Evolutionary conservation across 64 coral and sea anemone genomes (phyloP).

Genomic region (Exaiptasia diaphana): DNA sequence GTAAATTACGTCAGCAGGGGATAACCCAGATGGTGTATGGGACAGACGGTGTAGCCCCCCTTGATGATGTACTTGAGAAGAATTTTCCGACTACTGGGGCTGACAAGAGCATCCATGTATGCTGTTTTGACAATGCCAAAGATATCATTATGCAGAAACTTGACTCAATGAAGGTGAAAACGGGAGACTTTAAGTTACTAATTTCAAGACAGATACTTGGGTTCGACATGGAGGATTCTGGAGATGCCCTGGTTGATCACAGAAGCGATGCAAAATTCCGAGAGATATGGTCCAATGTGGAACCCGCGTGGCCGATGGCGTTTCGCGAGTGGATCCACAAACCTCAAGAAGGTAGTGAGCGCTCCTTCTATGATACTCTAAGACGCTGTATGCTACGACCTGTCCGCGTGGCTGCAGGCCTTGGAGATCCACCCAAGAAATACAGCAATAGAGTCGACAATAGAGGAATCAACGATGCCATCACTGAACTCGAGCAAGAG

Average conservation of each 20-base stretch:
- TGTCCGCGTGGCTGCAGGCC: neutral
- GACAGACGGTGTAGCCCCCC: neutral
- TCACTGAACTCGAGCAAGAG: constrained; percentile 2
- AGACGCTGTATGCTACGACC: neutral
- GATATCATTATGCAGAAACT: neutral
- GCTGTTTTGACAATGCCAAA: constrained; percentile 17
- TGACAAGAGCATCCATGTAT: constrained; percentile 24
- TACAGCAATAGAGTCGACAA: neutral
- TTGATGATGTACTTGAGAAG: constrained; percentile 2
- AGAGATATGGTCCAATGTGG: neutral
- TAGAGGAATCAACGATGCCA: neutral
- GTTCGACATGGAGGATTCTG: neutral
- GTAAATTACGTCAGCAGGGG: neutral
- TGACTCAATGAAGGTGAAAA: neutral
- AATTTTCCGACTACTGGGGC: neutral
- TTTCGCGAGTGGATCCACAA: neutral
- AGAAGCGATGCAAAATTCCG: neutral
- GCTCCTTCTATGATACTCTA: neutral
- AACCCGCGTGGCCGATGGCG: neutral
- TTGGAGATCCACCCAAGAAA: neutral
- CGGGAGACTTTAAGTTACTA: neutral
- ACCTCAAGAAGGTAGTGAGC: neutral
- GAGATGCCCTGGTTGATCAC: neutral
- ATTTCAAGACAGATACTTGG: constrained; percentile 11
- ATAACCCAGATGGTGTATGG: constrained; percentile 7